Base-by-base conservation (phyloP, 2,888 invertebrate genomes). In the Hipparchia sbordonii region DNA sequence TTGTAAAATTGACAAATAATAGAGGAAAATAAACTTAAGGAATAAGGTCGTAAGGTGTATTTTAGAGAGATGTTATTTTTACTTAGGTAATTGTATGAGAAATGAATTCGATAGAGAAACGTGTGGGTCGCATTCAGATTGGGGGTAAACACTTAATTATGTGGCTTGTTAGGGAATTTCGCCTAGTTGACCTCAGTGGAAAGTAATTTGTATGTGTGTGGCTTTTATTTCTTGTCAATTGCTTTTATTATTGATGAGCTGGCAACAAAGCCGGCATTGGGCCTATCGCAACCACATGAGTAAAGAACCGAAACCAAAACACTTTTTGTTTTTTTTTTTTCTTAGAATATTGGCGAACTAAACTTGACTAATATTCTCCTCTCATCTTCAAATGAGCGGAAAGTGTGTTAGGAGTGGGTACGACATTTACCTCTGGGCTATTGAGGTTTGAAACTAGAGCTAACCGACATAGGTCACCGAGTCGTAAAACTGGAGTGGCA, bases 101-200 rank as follows among this genome's bases (percentile, higher is more conserved):
- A 67, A 66, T 72, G 71, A 72, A 70, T 73, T 61, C 65, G 70
- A 74, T 72, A 68, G 72, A 60, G 72, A 70, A 72, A 74, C 72
- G 77, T 74, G 60, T 70, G 72, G 75, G 74, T 74, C 74, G 73
- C 72, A 77, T 77, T 75, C 70, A 74, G 76, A 77, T 77, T 71
- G 75, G 74, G 71, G 74, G 70, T 77, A 76, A 76, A 76, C 75
- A 73, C 72, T 77, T 77, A 77, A 77, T 78, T 76, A 74, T 74
- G 60, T 71, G 72, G 72, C 76, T 75, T 75, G 77, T 76, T 74
- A 66, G 69, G 76, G 73, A 71, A 72, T 73, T 65, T 67, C 23
- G 63, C 46, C 57, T 33, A 71, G 65, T 48, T 65, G 61, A 57
- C 63, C 63, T 70, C 65, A 67, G 12, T 54, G 23, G 33, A 59